Conservation (phyloP, 2,113 vertebrate species). For the Grammomys dolichurus region DNA sequence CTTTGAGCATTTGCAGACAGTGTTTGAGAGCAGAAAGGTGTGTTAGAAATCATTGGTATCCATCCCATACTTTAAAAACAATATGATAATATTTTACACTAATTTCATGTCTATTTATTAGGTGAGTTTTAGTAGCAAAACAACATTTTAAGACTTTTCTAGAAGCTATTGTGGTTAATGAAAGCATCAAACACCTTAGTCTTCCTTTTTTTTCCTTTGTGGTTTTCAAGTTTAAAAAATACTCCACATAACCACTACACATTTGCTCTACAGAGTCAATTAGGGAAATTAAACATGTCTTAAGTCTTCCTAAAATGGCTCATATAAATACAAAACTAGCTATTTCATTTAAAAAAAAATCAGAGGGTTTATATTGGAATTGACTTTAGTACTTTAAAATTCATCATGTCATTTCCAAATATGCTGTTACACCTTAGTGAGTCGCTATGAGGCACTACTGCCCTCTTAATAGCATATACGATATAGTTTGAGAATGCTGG, state of each 20-base stretch:
- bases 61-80: not conserved
- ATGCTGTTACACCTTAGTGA: conserved; percentile 38
- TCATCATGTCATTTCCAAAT: conserved; percentile 28
- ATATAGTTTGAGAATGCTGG: not conserved
- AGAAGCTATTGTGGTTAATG: not conserved
- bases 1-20: not conserved
- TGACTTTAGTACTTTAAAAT: conserved; percentile 51
- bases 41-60: not conserved
- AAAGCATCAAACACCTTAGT: not conserved
- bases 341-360: conserved; percentile 25
- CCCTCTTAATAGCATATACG: not conserved
- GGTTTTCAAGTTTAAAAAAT: conserved; percentile 55
- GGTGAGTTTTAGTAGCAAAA: not conserved
- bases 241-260: too few relatives aligned
- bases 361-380: not conserved
- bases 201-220: not conserved
- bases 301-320: conserved; percentile 24
- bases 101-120: conserved; percentile 49
- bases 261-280: not conserved
- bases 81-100: conserved; percentile 25
- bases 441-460: not conserved
- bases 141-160: conserved; percentile 6
- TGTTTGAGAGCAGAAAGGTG: not conserved
- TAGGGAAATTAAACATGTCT: conserved; percentile 46
- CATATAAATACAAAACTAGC: conserved; percentile 48